phyloP scores from a whole-genome alignment of 2,888 invertebrate species.

The Microplitis deprimator region DNA sequence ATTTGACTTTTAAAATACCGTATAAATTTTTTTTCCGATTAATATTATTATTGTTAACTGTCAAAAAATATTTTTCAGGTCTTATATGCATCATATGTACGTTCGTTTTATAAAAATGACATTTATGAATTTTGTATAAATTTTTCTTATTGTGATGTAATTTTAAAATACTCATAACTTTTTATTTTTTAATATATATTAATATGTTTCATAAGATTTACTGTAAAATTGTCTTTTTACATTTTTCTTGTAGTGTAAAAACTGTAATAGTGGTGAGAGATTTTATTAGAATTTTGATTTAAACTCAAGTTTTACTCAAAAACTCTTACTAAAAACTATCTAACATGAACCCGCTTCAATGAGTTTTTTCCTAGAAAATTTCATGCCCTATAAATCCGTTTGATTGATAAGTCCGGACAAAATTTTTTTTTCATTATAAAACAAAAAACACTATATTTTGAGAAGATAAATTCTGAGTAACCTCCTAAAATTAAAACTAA shows the following conservation, averaged over 20 bases:
- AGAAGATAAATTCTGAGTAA: too few relatives aligned
- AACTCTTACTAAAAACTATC: not conserved
- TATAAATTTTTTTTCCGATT: not conserved
- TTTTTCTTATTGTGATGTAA: not conserved
- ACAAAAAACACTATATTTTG: too few relatives aligned
- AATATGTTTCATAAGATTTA: not conserved
- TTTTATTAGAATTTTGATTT: not conserved
- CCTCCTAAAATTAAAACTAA: too few relatives aligned
- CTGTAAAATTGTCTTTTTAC: not conserved
- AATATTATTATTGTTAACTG: not conserved
- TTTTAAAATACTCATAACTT: not conserved
- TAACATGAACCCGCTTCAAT: not conserved
- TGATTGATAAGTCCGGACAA: not conserved
- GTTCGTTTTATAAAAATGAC: not conserved
- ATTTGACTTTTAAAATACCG: not conserved
- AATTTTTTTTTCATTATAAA: not conserved
- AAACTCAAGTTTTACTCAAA: not conserved
- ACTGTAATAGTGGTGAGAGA: not conserved
- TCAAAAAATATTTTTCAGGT: not conserved
- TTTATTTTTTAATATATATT: not conserved
- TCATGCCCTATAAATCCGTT: not conserved
- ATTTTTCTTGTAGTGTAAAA: not conserved
- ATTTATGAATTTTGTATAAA: not conserved
- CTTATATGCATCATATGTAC: not conserved
- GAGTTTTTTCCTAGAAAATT: not conserved